Evolutionary conservation across 2,888 invertebrate species (phyloP).

Genomic region (Drosophila dives): DNA sequence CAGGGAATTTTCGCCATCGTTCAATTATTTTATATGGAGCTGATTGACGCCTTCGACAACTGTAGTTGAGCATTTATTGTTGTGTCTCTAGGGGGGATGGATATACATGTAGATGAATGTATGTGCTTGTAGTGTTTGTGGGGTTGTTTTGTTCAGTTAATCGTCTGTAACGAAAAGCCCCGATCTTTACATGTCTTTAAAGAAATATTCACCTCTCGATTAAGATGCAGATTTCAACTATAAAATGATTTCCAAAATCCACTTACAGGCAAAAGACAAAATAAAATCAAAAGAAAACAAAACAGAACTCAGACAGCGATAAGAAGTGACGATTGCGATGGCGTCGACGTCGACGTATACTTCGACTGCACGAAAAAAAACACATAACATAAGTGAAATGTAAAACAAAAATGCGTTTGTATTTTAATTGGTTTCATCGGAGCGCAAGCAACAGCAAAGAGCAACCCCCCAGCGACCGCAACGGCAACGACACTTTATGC

Average conservation of each 20-base stretch:
- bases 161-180: conserved; percentile 39
- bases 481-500: conserved; percentile 47
- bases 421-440: conserved; percentile 61
- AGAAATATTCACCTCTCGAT: conserved; percentile 6
- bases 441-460: conserved; percentile 24
- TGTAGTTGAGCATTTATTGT: conserved; percentile 29
- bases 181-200: conserved; percentile 36
- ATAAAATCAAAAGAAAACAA: background rate
- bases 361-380: conserved; percentile 13
- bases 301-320: conserved; percentile 44
- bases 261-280: conserved; percentile 1
- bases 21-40: conserved; percentile 31
- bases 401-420: conserved; percentile 61
- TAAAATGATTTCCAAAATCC: conserved; percentile 60
- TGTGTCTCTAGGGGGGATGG: conserved; percentile 21
- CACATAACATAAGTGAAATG: background rate
- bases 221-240: conserved; percentile 15
- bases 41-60: conserved; percentile 51
- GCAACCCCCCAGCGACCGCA: conserved; percentile 44
- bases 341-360: conserved; percentile 25
- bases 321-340: conserved; percentile 39
- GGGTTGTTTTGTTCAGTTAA: conserved; percentile 28
- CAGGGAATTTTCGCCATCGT: conserved; percentile 33
- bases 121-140: background rate
- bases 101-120: conserved; percentile 7